Evolutionary conservation across 2,888 invertebrate genomes (phyloP).

Genomic region (Leptura quadrifasciata): DNA sequence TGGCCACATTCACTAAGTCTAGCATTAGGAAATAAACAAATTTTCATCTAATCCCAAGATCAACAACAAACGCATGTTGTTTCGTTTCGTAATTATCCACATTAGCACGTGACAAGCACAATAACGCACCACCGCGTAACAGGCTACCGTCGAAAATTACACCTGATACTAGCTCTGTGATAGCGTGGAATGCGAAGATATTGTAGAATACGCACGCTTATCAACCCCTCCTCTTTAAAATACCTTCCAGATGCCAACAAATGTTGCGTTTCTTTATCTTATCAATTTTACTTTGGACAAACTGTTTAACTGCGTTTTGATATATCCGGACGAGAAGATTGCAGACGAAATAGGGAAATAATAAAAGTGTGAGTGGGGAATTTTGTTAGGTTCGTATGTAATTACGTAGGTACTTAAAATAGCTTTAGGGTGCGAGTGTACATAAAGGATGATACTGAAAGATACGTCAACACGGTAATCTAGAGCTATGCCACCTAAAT

Average conservation of each 20-base stretch:
- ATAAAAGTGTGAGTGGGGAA: neutral
- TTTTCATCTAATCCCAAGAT: constrained; percentile 21
- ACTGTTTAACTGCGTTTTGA: constrained; percentile 52
- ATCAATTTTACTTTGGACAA: constrained; percentile 58
- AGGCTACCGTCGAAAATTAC: constrained; percentile 53
- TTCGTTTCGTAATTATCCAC: constrained; percentile 33
- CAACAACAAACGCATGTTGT: constrained; percentile 26
- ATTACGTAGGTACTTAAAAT: too few relatives aligned
- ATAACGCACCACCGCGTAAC: constrained; percentile 18
- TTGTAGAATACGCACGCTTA: constrained; percentile 64
- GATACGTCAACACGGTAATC: too few relatives aligned
- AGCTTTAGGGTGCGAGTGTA: too few relatives aligned
- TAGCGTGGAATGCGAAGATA: constrained; percentile 48
- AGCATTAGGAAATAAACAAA: constrained; percentile 22
- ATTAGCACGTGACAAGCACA: constrained; percentile 49
- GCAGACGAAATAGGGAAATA: neutral
- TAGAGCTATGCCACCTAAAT: too few relatives aligned
- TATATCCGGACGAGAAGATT: constrained; percentile 31
- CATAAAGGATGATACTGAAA: too few relatives aligned
- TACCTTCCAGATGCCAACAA: constrained; percentile 55
- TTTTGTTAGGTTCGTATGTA: too few relatives aligned
- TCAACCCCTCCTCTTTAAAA: constrained; percentile 60
- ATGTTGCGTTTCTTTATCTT: constrained; percentile 59
- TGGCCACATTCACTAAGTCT: neutral
- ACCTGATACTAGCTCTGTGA: constrained; percentile 52